phyloP scores from a whole-genome alignment of 2,113 vertebrate species.

The Phoenicopterus ruber region DNA sequence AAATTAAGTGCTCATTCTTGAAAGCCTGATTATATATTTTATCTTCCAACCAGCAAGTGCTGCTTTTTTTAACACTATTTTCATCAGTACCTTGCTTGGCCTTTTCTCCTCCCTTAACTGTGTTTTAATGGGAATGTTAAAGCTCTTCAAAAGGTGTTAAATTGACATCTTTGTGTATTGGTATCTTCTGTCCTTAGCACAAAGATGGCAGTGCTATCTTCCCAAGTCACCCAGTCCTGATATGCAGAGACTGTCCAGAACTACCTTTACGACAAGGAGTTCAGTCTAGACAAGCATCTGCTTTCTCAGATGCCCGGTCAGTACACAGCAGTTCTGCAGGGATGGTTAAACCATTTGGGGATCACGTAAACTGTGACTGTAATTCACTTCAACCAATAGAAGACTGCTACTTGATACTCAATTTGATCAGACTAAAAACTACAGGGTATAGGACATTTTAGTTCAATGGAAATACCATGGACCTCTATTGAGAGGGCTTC shows the following conservation, averaged over 20 bases:
- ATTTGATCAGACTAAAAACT: not conserved
- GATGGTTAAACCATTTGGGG: not conserved
- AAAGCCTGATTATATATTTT: constrained; percentile 38
- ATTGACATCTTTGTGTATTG: not conserved
- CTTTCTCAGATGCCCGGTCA: not conserved
- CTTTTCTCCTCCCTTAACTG: not conserved
- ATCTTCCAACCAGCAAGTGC: not conserved
- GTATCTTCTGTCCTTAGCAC: not conserved
- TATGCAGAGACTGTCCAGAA: not conserved
- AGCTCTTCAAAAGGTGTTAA: not conserved
- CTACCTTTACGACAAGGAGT: not conserved
- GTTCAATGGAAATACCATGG: not conserved
- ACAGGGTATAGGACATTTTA: not conserved
- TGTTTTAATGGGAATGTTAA: not conserved
- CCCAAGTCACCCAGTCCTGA: not conserved
- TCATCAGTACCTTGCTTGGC: not conserved
- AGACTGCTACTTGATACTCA: not conserved
- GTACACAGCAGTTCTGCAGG: not conserved
- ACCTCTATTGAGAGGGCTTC: not conserved
- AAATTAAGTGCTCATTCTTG: constrained; percentile 40
- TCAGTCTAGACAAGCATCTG: not conserved
- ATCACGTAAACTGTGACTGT: not conserved
- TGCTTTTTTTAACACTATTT: constrained; percentile 20
- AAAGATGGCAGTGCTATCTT: not conserved
- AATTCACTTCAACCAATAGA: not conserved